Conservation (phyloP, 2,797 vertebrate species). For the Atherinosoma microstoma region DNA sequence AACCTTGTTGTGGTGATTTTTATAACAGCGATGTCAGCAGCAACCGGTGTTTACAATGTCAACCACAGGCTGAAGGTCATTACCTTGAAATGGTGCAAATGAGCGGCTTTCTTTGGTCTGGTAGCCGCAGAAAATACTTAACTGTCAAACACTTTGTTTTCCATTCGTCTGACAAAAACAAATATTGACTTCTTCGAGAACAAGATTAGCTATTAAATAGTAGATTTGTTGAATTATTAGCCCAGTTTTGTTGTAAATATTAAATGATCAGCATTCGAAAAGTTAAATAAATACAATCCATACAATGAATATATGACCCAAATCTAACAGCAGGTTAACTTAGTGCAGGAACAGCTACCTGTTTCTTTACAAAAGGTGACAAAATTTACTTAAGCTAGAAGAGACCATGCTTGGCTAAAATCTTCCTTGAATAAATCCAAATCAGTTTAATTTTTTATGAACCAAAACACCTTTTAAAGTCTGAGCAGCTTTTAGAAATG, state of each 20-base stretch:
- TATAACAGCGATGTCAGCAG: slow-evolving; percentile 27
- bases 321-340: not conserved
- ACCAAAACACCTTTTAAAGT: not conserved
- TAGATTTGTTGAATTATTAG: not conserved
- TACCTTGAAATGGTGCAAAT: slow-evolving; percentile 53
- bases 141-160: not conserved
- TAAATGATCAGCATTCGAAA: not conserved
- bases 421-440: not conserved
- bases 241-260: not conserved
- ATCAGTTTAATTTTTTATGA: not conserved
- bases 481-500: not conserved
- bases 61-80: slow-evolving; percentile 47
- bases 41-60: slow-evolving; percentile 3
- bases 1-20: slow-evolving; percentile 23
- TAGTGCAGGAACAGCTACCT: not conserved
- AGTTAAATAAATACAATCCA: not conserved
- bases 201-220: not conserved
- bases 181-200: not conserved
- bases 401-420: not conserved
- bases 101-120: slow-evolving; percentile 18
- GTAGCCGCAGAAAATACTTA: not conserved
- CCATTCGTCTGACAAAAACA: not conserved
- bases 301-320: not conserved
- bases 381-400: not conserved
- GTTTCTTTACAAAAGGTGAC: not conserved